Percentiles rank a stretch among this genome's conserved stretches.
These are phyloP conservation scores for Uloborus plumipes DNA, from an alignment of 2,888 invertebrate genomes.

Conservation along the genomic window DNA sequence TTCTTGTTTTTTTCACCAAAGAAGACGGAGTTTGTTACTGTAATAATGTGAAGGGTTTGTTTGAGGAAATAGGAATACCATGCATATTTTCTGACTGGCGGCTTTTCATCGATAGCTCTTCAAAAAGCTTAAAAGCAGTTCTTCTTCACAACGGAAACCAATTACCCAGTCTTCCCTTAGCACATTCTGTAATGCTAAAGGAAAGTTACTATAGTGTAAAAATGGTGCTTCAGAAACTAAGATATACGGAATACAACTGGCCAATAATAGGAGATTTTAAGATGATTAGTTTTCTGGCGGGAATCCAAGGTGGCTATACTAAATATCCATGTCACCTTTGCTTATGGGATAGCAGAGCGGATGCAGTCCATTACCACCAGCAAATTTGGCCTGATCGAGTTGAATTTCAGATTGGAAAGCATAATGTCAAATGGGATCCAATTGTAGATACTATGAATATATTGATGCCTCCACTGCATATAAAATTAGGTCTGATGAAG, in stretches of 20 bases:
- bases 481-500: slow-evolving; percentile 1
- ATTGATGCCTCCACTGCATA: slow-evolving; percentile 31
- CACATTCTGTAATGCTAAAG: slow-evolving; percentile 68
- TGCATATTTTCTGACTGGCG: slow-evolving; percentile 8
- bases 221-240: slow-evolving; percentile 67
- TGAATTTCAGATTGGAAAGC: slow-evolving; percentile 3
- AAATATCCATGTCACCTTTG: slow-evolving; percentile 42
- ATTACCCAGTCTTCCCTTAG: slow-evolving; percentile 68
- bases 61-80: slow-evolving; percentile 5
- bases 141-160: slow-evolving; percentile 67
- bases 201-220: slow-evolving; percentile 69
- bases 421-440: slow-evolving; percentile 36
- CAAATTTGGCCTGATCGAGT: neutral
- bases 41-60: slow-evolving; percentile 1
- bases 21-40: slow-evolving; percentile 11
- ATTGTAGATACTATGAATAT: slow-evolving; percentile 18
- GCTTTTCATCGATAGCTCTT: slow-evolving; percentile 10
- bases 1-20: slow-evolving; percentile 1
- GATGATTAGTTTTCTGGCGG: slow-evolving; percentile 67
- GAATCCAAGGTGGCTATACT: slow-evolving; percentile 65
- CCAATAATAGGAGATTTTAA: slow-evolving; percentile 69
- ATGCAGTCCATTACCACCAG: slow-evolving; percentile 12
- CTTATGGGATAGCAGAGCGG: neutral
- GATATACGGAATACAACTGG: slow-evolving; percentile 68
- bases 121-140: slow-evolving; percentile 22